These are phyloP conservation scores for Dicyrtomina minuta DNA, from an alignment of 2,888 invertebrate species.

Conservation along the genomic window DNA sequence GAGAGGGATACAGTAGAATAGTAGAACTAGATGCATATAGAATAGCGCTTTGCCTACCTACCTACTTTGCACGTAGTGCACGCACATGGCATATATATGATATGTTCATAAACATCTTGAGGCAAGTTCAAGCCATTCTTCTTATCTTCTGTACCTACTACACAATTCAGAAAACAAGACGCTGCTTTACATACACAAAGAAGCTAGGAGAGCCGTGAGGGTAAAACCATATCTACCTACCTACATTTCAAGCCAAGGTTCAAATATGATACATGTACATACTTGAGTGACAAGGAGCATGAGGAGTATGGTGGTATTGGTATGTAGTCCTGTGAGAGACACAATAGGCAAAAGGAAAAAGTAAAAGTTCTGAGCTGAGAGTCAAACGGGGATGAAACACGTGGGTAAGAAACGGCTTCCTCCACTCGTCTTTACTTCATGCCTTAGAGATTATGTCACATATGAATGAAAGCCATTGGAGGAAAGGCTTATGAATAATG, in stretches of 20 bases:
- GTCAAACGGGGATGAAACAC: constrained; percentile 21
- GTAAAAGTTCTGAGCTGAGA: constrained; percentile 24
- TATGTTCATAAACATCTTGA: neutral
- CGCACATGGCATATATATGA: too few species aligned
- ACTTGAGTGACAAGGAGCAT: too few species aligned
- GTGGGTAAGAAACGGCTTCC: constrained; percentile 29
- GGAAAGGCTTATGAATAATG: constrained; percentile 33
- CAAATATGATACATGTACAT: neutral
- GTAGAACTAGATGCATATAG: neutral
- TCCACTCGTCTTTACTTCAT: constrained; percentile 8
- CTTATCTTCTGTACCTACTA: neutral
- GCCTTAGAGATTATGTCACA: constrained; percentile 30
- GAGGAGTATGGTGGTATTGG: too few species aligned
- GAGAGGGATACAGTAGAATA: neutral
- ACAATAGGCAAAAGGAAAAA: constrained; percentile 13
- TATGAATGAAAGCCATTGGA: constrained; percentile 32
- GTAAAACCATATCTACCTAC: too few species aligned
- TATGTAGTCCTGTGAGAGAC: too few species aligned
- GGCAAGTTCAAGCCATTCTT: neutral
- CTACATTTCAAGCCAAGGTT: neutral
- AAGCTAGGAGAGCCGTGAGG: too few species aligned
- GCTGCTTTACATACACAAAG: neutral
- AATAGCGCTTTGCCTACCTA: too few species aligned
- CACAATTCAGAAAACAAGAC: too few species aligned
- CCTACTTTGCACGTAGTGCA: too few species aligned